phyloP scores from a whole-genome alignment of 2,888 invertebrate species.

The Arge pagana region DNA sequence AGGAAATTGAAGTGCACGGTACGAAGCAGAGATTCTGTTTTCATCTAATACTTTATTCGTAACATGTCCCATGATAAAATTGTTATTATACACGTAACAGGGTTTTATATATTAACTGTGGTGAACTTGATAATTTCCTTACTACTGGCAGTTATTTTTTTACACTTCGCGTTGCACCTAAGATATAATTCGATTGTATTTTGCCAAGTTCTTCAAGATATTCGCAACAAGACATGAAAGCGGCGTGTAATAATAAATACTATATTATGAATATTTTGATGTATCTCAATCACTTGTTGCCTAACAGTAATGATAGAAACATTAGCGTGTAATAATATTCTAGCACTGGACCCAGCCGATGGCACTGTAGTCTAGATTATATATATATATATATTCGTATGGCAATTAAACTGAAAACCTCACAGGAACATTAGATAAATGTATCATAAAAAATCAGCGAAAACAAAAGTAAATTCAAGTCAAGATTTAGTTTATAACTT shows the following conservation, averaged over 20 bases:
- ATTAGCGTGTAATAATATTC: slow-evolving; percentile 1
- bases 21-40: no score
- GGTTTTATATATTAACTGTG: neutral
- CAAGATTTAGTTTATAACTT: neutral
- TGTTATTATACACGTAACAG: neutral
- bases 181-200: neutral
- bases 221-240: neutral
- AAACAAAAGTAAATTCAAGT: neutral
- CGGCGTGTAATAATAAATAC: slow-evolving; percentile 2
- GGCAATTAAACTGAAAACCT: slow-evolving; percentile 12
- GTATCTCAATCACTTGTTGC: slow-evolving; percentile 14
- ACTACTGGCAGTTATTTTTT: slow-evolving; percentile 13
- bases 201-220: slow-evolving; percentile 4
- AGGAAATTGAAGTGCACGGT: no score
- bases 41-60: slow-evolving; percentile 5
- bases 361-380: slow-evolving; percentile 11
- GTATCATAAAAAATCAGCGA: neutral
- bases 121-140: neutral
- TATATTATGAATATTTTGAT: slow-evolving; percentile 19
- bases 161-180: slow-evolving; percentile 2
- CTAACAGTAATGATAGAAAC: slow-evolving; percentile 9
- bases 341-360: slow-evolving; percentile 19
- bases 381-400: slow-evolving; percentile 3
- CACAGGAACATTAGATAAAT: slow-evolving; percentile 7
- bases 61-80: slow-evolving; percentile 6